Base-by-base conservation (phyloP, 2,888 invertebrate genomes). In the Drosophila sordidapex region DNA sequence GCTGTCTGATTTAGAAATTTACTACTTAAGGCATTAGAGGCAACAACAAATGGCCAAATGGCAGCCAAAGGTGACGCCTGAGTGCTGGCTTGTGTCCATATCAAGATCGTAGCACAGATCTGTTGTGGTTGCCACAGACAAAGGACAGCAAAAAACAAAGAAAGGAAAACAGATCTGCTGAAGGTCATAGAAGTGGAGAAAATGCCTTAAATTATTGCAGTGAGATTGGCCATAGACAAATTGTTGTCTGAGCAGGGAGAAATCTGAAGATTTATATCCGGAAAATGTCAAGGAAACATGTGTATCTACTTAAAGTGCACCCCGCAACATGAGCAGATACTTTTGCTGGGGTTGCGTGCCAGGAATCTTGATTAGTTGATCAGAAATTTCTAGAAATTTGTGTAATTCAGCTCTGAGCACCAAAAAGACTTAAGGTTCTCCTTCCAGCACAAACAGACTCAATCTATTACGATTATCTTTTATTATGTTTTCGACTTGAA, bases 51-150 rank as follows among this genome's bases (percentile, higher is more conserved):
- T 48, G 15, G 46, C 29, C 40, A 75, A 66, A 63, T 38, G 33
- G n/a, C 3, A 33, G 31, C 31, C 15, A 56, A 13, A 56, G 18
- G 8, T 18, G 54, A 36, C 46, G 25, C 4, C 15, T 46, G 18
- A 27, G 18, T 18, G 36, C 54, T 38, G 67, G 25, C 57, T 72
- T 71, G 67, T 59, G 67, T 72, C 76, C 68, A 73, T 72, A 81
- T 82, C 74, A 62, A 61, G 68, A 75, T 64, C 66, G 70, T 54
- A 72, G 52, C 36, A 54, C 36, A 36, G 84, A 84, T 87, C 82
- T 80, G 51, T 87, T 83, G 87, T 80, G 87, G 87, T 87, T 76
- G 71, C 52, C 60, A 70, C 27, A 40, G 57, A 75, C 72, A 83
- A 60, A 57, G 70, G 35, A 29, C 58, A 58, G 56, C 60, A 35